Evolutionary conservation across 2,888 invertebrate genomes (phyloP).

Genomic region (Drosophila subquinaria): DNA sequence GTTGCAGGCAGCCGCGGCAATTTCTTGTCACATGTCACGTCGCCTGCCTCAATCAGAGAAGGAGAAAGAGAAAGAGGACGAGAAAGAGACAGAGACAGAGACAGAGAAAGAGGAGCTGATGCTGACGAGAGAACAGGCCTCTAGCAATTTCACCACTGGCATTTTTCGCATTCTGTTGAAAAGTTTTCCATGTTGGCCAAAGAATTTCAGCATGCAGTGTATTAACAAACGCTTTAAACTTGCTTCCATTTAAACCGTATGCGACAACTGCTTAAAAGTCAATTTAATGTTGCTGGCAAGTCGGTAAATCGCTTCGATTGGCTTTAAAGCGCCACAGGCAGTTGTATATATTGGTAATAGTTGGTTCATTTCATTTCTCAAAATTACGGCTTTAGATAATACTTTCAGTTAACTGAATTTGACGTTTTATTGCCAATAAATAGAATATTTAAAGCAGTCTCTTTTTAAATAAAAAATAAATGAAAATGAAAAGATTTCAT

Average conservation of each 20-base stretch:
- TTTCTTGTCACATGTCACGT: slow-evolving; percentile 81
- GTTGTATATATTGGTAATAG: too few species aligned
- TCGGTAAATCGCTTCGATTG: not conserved
- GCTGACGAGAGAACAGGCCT: slow-evolving; percentile 53
- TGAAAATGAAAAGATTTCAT: too few species aligned
- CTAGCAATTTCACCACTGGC: slow-evolving; percentile 39
- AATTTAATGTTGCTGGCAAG: not conserved
- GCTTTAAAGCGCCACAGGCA: too few species aligned
- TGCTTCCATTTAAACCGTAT: slow-evolving; percentile 5
- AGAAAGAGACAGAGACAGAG: slow-evolving; percentile 11
- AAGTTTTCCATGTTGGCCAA: slow-evolving; percentile 43
- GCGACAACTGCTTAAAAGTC: slow-evolving; percentile 6
- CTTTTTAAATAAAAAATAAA: too few species aligned
- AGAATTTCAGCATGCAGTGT: slow-evolving; percentile 31
- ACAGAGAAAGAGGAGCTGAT: slow-evolving; percentile 16
- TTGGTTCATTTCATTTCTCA: too few species aligned
- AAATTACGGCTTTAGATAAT: too few species aligned
- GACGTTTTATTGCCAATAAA: too few species aligned
- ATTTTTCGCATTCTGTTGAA: slow-evolving; percentile 47
- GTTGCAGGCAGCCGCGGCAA: slow-evolving; percentile 73
- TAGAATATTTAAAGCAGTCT: too few species aligned
- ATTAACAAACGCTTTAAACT: slow-evolving; percentile 47
- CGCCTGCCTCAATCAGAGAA: slow-evolving; percentile 48
- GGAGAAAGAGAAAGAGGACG: slow-evolving; percentile 3
- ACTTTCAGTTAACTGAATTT: too few species aligned